Evolutionary conservation across 1,140 invertebrate genomes (phyloP).

Genomic region (Drosophila saltans): DNA sequence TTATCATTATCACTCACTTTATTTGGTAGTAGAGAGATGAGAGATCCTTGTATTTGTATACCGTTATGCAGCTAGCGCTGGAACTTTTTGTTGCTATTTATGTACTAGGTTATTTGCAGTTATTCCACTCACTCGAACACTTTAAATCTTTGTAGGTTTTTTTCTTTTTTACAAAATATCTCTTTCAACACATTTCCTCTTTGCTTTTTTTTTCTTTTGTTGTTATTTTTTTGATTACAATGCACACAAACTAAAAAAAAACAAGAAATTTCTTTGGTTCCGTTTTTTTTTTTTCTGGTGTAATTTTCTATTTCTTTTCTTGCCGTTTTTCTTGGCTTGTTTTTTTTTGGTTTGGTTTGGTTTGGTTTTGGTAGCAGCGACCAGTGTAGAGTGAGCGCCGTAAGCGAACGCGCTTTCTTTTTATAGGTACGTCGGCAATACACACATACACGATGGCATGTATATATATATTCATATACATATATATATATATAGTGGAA

Average conservation of each 20-base stretch:
- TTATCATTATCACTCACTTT: background rate
- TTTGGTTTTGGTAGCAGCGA: conserved; percentile 67
- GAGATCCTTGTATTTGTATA: background rate
- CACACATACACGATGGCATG: background rate
- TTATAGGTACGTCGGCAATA: conserved; percentile 57
- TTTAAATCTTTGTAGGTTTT: background rate
- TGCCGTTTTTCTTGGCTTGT: conserved; percentile 2
- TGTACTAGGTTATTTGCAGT: background rate
- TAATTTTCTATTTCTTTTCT: conserved; percentile 7
- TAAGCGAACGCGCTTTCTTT: conserved; percentile 72
- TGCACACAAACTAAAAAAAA: conserved; percentile 4
- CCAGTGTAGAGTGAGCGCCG: conserved; percentile 73
- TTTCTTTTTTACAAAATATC: background rate
- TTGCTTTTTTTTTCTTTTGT: background rate
- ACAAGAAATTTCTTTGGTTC: conserved; percentile 8
- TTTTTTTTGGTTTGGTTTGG: background rate
- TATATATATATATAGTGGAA: background rate
- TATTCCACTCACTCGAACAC: conserved; percentile 1
- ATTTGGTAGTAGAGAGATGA: background rate
- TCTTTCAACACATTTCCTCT: conserved; percentile 6
- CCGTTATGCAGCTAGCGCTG: background rate
- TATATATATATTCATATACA: conserved; percentile 9
- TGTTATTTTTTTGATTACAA: conserved; percentile 1
- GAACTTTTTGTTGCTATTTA: background rate
- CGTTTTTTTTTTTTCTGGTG: background rate